phyloP scores from a whole-genome alignment of 1,140 invertebrate genomes.

The Drosophila elegans region DNA sequence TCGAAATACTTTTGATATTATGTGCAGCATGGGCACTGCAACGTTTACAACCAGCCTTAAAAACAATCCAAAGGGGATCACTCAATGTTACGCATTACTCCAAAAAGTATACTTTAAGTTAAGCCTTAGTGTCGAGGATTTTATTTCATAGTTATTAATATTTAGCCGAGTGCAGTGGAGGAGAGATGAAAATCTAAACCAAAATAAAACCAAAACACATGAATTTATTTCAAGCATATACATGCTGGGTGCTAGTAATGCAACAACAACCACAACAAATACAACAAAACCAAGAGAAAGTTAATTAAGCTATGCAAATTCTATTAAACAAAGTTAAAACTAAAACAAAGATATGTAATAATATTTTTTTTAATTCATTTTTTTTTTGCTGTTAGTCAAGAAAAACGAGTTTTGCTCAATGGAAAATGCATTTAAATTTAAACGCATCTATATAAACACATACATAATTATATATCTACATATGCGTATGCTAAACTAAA shows the following conservation, averaged over 20 bases:
- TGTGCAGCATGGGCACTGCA: background rate
- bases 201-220: conserved; percentile 59
- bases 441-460: conserved; percentile 21
- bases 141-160: conserved; percentile 15
- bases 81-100: background rate
- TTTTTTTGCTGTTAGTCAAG: conserved; percentile 42
- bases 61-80: background rate
- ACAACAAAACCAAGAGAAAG: conserved; percentile 11
- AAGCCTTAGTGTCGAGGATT: conserved; percentile 7
- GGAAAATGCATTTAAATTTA: conserved; percentile 64
- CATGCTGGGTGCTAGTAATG: conserved; percentile 71
- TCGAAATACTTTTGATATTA: too few relatives aligned
- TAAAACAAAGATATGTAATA: background rate
- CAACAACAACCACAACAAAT: conserved; percentile 34
- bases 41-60: background rate
- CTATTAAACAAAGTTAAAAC: conserved; percentile 32
- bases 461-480: conserved; percentile 18
- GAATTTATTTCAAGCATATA: conserved; percentile 67
- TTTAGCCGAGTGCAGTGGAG: background rate
- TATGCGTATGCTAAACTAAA: conserved; percentile 34
- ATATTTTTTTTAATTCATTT: conserved; percentile 8
- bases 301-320: conserved; percentile 37
- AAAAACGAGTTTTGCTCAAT: conserved; percentile 61
- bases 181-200: conserved; percentile 21
- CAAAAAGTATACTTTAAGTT: conserved; percentile 10